A percentile compares a stretch with the other conserved stretches of the same genome.
These are phyloP conservation scores for Oncorhynchus clarkii DNA, from an alignment of 2,113 vertebrate species.

Conservation along the genomic window DNA sequence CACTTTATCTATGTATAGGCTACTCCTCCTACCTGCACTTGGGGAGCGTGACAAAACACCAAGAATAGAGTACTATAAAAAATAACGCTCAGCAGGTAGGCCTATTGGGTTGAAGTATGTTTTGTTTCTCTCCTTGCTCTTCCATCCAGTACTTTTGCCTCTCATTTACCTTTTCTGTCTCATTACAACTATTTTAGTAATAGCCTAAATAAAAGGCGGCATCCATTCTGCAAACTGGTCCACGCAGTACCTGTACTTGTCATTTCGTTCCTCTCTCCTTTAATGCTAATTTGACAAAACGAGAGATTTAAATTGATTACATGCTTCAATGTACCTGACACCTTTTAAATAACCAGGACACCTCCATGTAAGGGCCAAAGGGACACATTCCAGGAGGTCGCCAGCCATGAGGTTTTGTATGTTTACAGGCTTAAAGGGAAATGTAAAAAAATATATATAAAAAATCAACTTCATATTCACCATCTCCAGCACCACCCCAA, in stretches of 20 bases:
- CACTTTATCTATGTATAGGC: background rate
- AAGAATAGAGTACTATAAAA: background rate
- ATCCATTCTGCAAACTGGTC: no score
- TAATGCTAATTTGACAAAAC: background rate
- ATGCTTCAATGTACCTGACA: background rate
- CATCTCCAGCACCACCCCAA: no score
- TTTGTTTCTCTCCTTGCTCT: no score
- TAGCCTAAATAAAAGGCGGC: no score
- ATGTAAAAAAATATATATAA: no score
- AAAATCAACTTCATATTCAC: no score
- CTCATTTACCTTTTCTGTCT: no score
- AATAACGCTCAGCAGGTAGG: no score
- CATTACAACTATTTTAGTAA: no score
- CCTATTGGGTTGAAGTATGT: no score
- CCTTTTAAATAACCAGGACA: background rate
- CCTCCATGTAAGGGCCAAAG: background rate
- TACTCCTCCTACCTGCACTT: background rate
- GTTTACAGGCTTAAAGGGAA: background rate
- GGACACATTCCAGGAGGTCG: slow-evolving; percentile 1
- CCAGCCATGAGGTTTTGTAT: background rate
- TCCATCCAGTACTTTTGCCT: no score
- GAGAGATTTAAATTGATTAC: slow-evolving; percentile 1
- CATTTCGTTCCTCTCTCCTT: background rate
- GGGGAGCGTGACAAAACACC: background rate
- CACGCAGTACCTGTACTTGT: background rate